These are phyloP conservation scores for Augiades crinisus DNA, from an alignment of 2,888 invertebrate genomes.

Conservation along the genomic window DNA sequence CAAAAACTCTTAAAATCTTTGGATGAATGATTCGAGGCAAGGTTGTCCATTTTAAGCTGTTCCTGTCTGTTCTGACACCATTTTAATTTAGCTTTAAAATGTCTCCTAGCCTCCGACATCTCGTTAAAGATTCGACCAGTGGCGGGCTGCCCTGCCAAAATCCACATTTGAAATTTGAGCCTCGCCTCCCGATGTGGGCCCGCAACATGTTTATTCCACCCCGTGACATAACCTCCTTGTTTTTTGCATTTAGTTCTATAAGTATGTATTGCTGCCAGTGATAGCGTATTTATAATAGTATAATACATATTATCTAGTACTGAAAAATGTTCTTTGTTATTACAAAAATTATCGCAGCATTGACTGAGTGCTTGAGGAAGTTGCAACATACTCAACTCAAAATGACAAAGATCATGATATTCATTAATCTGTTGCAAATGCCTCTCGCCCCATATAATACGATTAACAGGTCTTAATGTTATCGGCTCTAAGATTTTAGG, in stretches of 20 bases:
- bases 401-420: constrained; percentile 1
- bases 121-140: constrained; percentile 4
- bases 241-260: neutral
- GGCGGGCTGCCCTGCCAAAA: neutral
- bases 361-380: neutral
- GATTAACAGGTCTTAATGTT: neutral
- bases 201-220: constrained; percentile 16
- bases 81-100: constrained; percentile 17
- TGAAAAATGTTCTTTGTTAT: neutral
- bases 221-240: constrained; percentile 6
- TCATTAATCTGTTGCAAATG: neutral
- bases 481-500: neutral
- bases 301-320: neutral
- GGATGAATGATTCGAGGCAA: neutral
- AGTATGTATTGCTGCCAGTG: constrained; percentile 1
- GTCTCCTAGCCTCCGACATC: constrained; percentile 10
- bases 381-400: neutral
- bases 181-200: constrained; percentile 2
- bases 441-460: neutral
- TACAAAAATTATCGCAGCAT: constrained; percentile 5
- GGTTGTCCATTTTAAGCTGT: constrained; percentile 5
- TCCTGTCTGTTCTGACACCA: constrained; percentile 10
- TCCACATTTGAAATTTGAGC: constrained; percentile 14
- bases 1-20: constrained; percentile 16
- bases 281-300: constrained; percentile 2